Conservation (phyloP, 2,888 invertebrate species). For the Habrosyne pyritoides region DNA sequence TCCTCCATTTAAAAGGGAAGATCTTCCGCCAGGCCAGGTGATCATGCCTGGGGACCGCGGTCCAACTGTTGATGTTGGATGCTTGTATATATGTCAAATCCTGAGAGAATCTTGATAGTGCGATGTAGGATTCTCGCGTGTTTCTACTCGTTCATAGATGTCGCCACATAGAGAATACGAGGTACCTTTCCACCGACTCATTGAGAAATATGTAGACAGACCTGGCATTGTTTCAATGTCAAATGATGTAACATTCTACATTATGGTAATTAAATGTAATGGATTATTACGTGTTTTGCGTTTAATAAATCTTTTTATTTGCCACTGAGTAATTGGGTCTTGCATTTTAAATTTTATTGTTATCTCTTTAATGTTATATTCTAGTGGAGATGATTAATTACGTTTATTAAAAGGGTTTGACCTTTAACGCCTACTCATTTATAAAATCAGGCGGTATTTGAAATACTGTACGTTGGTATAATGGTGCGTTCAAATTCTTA, state of each 20-base stretch:
- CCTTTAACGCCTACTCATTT: constrained; percentile 2
- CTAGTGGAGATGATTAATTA: constrained; percentile 1
- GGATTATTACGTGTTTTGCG: constrained; percentile 3
- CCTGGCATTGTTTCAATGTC: constrained; percentile 36
- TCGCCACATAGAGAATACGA: background rate
- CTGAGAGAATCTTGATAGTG: too few species aligned
- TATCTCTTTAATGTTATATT: background rate
- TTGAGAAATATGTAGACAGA: constrained; percentile 38
- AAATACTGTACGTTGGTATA: background rate
- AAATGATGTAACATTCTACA: constrained; percentile 26
- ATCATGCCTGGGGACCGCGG: too few species aligned
- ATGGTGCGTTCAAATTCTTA: background rate
- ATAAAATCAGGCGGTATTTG: background rate
- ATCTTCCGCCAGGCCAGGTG: too few species aligned
- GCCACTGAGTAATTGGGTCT: constrained; percentile 3
- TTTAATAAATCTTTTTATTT: constrained; percentile 1
- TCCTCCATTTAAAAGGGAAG: too few species aligned
- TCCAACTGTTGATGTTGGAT: too few species aligned
- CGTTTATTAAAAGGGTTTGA: background rate
- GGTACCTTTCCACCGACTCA: constrained; percentile 22
- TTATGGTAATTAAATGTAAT: constrained; percentile 35
- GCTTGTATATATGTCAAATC: too few species aligned
- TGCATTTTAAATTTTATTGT: background rate
- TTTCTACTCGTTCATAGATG: too few species aligned
- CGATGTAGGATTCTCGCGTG: too few species aligned